These are phyloP conservation scores for Clarias pachynema DNA, from an alignment of 2,797 vertebrate species.

Conservation along the genomic window DNA sequence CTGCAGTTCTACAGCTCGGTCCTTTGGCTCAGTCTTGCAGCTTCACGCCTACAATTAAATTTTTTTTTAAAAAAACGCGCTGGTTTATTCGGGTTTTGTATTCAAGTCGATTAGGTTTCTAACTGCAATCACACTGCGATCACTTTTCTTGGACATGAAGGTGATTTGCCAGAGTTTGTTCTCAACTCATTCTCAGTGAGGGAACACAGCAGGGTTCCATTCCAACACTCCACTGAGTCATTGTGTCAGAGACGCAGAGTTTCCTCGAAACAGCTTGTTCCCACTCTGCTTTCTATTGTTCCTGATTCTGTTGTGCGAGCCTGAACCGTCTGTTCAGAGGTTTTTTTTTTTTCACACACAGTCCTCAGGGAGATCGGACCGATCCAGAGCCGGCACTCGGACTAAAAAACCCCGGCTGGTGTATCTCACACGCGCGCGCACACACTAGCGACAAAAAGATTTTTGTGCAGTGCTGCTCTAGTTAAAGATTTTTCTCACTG, in stretches of 20 bases:
- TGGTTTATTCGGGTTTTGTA: neutral
- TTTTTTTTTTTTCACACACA: no score
- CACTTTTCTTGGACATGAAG: neutral
- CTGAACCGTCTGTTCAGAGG: neutral
- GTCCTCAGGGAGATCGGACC: neutral
- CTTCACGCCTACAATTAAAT: no score
- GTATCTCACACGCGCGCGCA: neutral
- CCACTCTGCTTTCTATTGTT: neutral
- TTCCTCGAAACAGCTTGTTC: constrained; percentile 13
- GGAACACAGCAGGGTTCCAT: neutral
- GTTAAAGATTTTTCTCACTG: neutral
- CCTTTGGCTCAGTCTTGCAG: no score
- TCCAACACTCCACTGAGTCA: neutral
- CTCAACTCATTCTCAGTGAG: neutral
- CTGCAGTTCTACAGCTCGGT: no score
- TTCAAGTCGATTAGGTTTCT: neutral
- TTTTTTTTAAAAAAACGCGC: no score
- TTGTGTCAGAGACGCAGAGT: constrained; percentile 20
- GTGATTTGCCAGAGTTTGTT: neutral
- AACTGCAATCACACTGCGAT: neutral
- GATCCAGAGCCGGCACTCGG: constrained; percentile 5
- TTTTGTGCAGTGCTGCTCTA: constrained; percentile 6
- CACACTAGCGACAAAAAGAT: neutral
- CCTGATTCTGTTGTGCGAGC: neutral
- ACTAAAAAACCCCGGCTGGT: neutral